Percentiles rank a stretch among this genome's conserved stretches.
Conservation (phyloP, 2,797 vertebrate genomes). For the Channa striata region DNA sequence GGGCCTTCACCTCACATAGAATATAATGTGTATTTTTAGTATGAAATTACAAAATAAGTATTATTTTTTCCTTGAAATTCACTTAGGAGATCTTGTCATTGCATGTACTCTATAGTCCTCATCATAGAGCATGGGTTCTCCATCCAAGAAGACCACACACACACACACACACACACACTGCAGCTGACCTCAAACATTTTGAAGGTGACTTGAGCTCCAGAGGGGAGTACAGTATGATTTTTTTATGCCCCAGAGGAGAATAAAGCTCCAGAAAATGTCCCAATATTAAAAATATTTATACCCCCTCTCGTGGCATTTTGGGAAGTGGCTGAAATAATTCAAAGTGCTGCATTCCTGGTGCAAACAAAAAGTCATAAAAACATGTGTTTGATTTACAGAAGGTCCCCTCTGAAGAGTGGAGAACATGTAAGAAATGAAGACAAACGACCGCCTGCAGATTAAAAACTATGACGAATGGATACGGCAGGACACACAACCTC, state of each 20-base stretch:
- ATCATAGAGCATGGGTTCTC: conserved; percentile 34
- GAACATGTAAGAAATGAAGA: conserved; percentile 39
- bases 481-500: conserved; percentile 4
- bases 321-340: conserved; percentile 42
- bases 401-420: conserved; percentile 24
- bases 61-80: conserved; percentile 66
- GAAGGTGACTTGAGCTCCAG: conserved; percentile 28
- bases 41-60: conserved; percentile 70
- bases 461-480: conserved; percentile 25
- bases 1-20: conserved; percentile 39
- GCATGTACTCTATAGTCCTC: conserved; percentile 37
- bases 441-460: conserved; percentile 37
- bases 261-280: conserved; percentile 29
- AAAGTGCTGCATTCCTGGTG: conserved; percentile 34
- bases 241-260: conserved; percentile 20
- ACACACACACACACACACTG: conserved; percentile 62
- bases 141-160: conserved; percentile 64
- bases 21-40: conserved; percentile 66
- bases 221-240: conserved; percentile 25
- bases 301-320: conserved; percentile 26
- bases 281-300: conserved; percentile 45
- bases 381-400: conserved; percentile 71
- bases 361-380: conserved; percentile 13
- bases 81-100: conserved; percentile 39
- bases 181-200: conserved; percentile 48